Percentiles rank a stretch among this genome's conserved stretches.
These are phyloP conservation scores for Nematostella vectensis DNA, from an alignment of 92 coral and sea anemone genomes.

Conservation along the genomic window DNA sequence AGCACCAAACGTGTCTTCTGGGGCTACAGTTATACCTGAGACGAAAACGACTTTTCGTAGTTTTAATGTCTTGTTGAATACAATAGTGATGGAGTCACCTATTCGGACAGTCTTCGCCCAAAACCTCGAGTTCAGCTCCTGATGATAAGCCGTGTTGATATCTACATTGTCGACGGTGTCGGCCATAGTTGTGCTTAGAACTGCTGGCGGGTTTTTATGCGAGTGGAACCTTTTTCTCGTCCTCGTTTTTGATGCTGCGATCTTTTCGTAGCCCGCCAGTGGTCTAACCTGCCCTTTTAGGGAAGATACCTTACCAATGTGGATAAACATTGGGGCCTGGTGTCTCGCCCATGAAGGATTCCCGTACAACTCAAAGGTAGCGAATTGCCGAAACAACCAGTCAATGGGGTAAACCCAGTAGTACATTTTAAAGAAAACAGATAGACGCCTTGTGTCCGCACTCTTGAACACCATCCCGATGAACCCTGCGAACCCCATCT, in stretches of 20 bases:
- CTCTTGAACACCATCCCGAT: slow-evolving; percentile 55
- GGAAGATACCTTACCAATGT: slow-evolving; percentile 45
- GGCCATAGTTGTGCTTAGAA: slow-evolving; percentile 24
- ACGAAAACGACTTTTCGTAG: slow-evolving; percentile 28
- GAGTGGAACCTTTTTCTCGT: too few species aligned
- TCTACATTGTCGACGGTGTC: slow-evolving; percentile 1
- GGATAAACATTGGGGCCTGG: slow-evolving; percentile 40
- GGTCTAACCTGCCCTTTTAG: slow-evolving; percentile 43
- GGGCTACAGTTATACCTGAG: slow-evolving; percentile 31
- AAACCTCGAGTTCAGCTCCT: slow-evolving; percentile 7
- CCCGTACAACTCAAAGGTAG: slow-evolving; percentile 49
- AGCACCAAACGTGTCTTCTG: slow-evolving; percentile 43
- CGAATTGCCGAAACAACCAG: slow-evolving; percentile 42
- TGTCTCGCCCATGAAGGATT: slow-evolving; percentile 28
- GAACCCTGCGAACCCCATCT: slow-evolving; percentile 57
- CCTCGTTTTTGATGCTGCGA: too few species aligned
- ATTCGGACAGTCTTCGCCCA: slow-evolving; percentile 42
- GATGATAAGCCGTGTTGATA: slow-evolving; percentile 18
- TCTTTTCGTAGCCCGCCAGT: slow-evolving; percentile 5
- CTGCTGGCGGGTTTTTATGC: slow-evolving; percentile 42
- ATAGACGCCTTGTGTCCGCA: slow-evolving; percentile 22
- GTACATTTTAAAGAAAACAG: slow-evolving; percentile 46
- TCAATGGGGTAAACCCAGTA: slow-evolving; percentile 69
- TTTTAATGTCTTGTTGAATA: slow-evolving; percentile 25
- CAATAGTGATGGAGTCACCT: slow-evolving; percentile 30